Evolutionary conservation across 2,888 invertebrate species (phyloP), one percentile per base, ranked within the genome.

Genomic region (Lymantria dispar): DNA sequence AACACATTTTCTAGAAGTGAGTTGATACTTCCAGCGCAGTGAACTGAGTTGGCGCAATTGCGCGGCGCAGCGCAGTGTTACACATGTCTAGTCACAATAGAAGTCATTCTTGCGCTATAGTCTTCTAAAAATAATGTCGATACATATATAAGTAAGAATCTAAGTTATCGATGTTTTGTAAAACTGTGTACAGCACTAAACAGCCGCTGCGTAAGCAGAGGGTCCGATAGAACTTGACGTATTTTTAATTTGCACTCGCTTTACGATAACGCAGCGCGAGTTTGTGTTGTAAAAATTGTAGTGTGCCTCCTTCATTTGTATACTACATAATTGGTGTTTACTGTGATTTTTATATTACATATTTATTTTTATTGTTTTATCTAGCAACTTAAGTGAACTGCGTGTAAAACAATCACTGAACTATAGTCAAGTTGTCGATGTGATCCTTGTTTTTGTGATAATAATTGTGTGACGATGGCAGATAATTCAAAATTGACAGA

Each of bases 401-500:
- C 84, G 80, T 54, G 64, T 61, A 64, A 49, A 56, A 48, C 60
- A 50, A 50, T 64, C 43, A 61, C 55, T 50, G 52, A 58, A 54
- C 50, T 55, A 48, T 52, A 48, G 49, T 38, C 55, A 39, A 46
- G 43, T 62, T 56, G 62, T 85, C 63, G 73, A 84, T 87, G 87
- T 87, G 86, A 78, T 79, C 73, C 68, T 75, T 77, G 77, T 83
- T 85, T 80, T 80, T 84, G 38, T 38, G 38, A 38, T 38, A 12
- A n/a, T 83, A 86, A 85, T 76, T 73, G 74, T 62, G 72, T 75
- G 76, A 85, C 77, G 63, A 91, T 91, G 91, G 86, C 91, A 80
- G 90, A 91, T 77, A 89, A 91, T 81, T 85, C 91, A 64, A 92
- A 92, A 83, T 84, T 94, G 76, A 93, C 93, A 54, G 91, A 92